phyloP scores from a whole-genome alignment of 2,888 invertebrate genomes.

The Tortrix viridana region DNA sequence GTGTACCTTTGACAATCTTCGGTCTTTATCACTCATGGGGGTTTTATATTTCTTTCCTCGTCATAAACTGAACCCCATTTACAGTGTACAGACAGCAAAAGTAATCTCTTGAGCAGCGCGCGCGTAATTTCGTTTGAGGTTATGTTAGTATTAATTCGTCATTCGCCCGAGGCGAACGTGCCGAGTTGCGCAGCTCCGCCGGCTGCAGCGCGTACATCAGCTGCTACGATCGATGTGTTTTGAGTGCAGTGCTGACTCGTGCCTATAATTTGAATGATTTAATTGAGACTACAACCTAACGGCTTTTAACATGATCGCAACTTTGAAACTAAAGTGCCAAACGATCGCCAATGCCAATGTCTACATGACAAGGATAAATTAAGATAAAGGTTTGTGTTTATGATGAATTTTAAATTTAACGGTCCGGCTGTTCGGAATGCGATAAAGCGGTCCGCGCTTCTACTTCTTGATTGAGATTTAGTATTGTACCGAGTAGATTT shows the following conservation, averaged over 20 bases:
- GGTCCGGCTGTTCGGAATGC: conserved; percentile 3
- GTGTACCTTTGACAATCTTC: conserved; percentile 57
- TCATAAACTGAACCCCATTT: conserved; percentile 74
- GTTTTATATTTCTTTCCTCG: conserved; percentile 56
- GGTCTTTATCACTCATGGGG: conserved; percentile 56
- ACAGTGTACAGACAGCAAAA: conserved; percentile 71
- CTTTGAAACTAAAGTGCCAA: conserved; percentile 57
- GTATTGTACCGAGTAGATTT: too few species aligned
- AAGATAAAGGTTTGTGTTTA: conserved; percentile 41
- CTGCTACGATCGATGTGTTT: conserved; percentile 68
- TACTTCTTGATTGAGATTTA: background rate
- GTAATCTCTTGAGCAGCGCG: conserved; percentile 71
- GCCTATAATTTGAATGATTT: conserved; percentile 51
- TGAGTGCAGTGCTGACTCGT: conserved; percentile 65
- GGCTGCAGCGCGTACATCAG: conserved; percentile 59
- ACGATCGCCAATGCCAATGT: conserved; percentile 44
- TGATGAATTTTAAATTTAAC: conserved; percentile 33
- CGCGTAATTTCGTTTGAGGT: conserved; percentile 82
- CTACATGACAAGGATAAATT: conserved; percentile 54
- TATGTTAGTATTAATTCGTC: conserved; percentile 80
- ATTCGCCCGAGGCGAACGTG: conserved; percentile 70
- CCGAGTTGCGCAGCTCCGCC: conserved; percentile 43
- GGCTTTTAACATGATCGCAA: conserved; percentile 50
- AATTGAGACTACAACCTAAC: conserved; percentile 47
- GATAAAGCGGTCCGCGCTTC: conserved; percentile 1